A percentile compares a stretch with the other conserved stretches of the same genome.
Evolutionary conservation across 2,113 vertebrate species (phyloP).

Genomic region (Onychorhynchus coronatus): DNA sequence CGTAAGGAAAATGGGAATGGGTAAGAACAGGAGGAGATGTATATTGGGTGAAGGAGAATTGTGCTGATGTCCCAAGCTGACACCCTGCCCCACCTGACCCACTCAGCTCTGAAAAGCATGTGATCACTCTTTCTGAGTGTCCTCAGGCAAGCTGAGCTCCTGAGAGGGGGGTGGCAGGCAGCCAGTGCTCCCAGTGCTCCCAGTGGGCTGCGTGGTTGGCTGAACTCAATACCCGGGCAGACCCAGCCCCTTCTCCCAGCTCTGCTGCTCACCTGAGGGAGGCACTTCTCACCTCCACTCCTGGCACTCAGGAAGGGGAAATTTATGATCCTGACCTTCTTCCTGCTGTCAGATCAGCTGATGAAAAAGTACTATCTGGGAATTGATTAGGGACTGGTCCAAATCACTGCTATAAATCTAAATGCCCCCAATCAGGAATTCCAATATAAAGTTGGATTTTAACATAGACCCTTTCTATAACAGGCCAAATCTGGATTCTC

Average conservation of each 20-base stretch:
- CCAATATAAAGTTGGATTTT: not conserved
- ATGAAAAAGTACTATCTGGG: slow-evolving; percentile 31
- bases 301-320: not conserved
- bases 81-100: not conserved
- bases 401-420: slow-evolving; percentile 49
- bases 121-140: not conserved
- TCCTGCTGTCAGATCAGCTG: slow-evolving; percentile 38
- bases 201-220: too few relatives aligned
- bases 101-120: not conserved
- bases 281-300: not conserved
- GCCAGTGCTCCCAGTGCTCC: not conserved
- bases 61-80: not conserved
- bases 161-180: not conserved
- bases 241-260: rapidly evolving
- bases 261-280: not conserved
- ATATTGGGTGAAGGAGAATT: not conserved
- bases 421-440: not conserved
- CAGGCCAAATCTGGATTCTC: not conserved
- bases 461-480: not conserved
- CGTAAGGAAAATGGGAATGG: not conserved
- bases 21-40: not conserved
- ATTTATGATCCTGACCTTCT: slow-evolving; percentile 59
- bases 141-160: not conserved
- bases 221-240: not conserved
- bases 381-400: slow-evolving; percentile 19